Evolutionary conservation across 2,888 invertebrate species (phyloP), one percentile per base, ranked within the genome.

Genomic region (Perithous albicinctus): DNA sequence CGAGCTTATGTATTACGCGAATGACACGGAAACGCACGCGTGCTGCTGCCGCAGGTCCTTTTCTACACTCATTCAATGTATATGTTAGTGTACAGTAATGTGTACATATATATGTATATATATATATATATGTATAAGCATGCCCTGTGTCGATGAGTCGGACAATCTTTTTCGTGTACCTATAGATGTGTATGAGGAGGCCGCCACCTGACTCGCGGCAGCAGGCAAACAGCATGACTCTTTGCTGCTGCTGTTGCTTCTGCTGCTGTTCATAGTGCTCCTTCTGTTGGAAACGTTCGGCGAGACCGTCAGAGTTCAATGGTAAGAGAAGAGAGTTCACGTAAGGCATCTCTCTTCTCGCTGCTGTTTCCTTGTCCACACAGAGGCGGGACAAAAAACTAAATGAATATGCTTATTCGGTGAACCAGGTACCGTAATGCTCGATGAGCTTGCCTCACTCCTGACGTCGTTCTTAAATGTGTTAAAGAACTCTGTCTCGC

Each of bases 321-420:
- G 81, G 74, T 46, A 74, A 78, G 78, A 64, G 78, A 59, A 74
- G 74, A 82, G 66, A 78, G 78, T 73, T 73, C 80, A 63, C 69
- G 73, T 63, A 63, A 56, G 69, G 72, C 77, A 46, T 76, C 66
- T 54, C 66, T 76, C 69, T 73, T 70, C 54, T 48, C 48, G 48
- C 18, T 48, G 35, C 35, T 51, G 64, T 15, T 46, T 46, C 56
- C 56, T 61, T 69, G n/a, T 69, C 54, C 61, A 12, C 41, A n/a
- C 69, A 41, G 8, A 46, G 18, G 23, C n/a, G 20, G 35, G 23
- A 51, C 67, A 83, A 66, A n/a, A 74, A 79, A 51, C 69, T 29
- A 84, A 80, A 82, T 82, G 76, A 85, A 82, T 86, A 80, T 82
- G 82, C 80, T 82, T 79, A 82, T 82, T 85, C 78, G 80, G 78